Evolutionary conservation across 2,797 vertebrate species (phyloP), one percentile per base, ranked within the genome.

Genomic region (Salarias fasciatus): DNA sequence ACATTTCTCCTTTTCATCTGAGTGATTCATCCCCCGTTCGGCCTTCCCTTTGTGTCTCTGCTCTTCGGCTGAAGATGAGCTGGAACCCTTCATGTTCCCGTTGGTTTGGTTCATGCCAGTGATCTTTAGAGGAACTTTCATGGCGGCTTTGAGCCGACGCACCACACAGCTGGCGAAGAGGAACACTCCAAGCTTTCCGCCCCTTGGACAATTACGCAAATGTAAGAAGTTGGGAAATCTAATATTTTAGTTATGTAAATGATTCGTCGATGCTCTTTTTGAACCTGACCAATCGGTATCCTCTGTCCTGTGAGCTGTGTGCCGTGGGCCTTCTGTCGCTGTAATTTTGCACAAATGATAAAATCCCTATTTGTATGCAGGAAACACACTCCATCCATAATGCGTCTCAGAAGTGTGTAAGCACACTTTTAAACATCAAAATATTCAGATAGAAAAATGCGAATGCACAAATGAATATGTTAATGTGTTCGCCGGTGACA

Each of bases 51-150:
- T 49, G 7, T 5, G 10, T 66, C 52, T 70, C 69, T 44, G 48
- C 30, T 40, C 2, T 8, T 28, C 75, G 58, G 55, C 69, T 79
- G 29, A 30, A 30, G 55, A 74, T 57, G 51, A 80, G 48, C 43
- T 58, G 51, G 70, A 72, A 35, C 60, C 66, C 53, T 51, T 2
- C 18, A 51, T 75, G 74, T 83, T 82, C 75, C 75, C 67, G 1
- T 35, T 3, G 35, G 33, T 35, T 35, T 35, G 33, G 9, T 24
- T 24, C 33, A 6, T 35, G 33, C 9, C 33, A 35, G 33, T 35
- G 33, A 35, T 9, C 33, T 35, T n/a, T 35, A 33, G 6, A 2
- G 6, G 33, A 6, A 9, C 9, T 6, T 35, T 35, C 5, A 2
- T 35, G 18, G 18, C 3, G 18, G 18, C 18, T 24, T 24, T 24